Evolutionary conservation across 1,140 invertebrate genomes (phyloP), one percentile per base, ranked within the genome.

Genomic region (Andrena cerasifolii): DNA sequence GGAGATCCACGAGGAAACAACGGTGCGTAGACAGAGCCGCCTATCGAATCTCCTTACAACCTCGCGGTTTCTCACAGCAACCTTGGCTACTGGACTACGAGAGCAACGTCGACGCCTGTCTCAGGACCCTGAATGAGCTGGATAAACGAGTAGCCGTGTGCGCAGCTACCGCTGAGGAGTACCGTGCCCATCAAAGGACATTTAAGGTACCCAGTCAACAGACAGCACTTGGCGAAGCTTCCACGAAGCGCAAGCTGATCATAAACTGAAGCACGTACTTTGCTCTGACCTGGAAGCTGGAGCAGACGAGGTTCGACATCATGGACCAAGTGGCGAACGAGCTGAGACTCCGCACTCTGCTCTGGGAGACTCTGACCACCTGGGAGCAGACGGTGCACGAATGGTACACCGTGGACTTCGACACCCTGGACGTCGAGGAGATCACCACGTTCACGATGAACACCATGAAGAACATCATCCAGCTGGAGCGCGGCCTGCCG

Each of bases 401-500:
- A 54, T 96, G 96, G 96, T 95, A 94, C 40, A 91, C 92, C 12
- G 89, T 90, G 4, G 94, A 96, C 24, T 97, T 98, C 88, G 93
- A 95, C 54, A 94, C 92, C 0, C 88, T 98, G 1, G 94, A 96
- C 82, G 93, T 96, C 0, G 96, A 97, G 47, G 94, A 96, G 3
- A 94, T 98, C 89, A 94, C 92, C 65, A 92, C 92, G n/a, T 94
- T 93, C 67, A 96, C 94, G 58, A 94, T 92, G 76, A 95, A 93
- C 89, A 96, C 94, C 90, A 90, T 95, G 79, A 97, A 95, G 93
- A 96, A 95, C 89, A 93, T 96, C 76, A 94, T 94, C 85, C 95
- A 96, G 88, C 91, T 97, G 43, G 96, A 97, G 80, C 97, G 97
- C 87, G 95, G 95, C 36, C 87, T 98, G 18, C 96, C 96, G 0